Evolutionary conservation across 2,888 invertebrate species (phyloP).

Genomic region (Prosopocoilus inquinatus): DNA sequence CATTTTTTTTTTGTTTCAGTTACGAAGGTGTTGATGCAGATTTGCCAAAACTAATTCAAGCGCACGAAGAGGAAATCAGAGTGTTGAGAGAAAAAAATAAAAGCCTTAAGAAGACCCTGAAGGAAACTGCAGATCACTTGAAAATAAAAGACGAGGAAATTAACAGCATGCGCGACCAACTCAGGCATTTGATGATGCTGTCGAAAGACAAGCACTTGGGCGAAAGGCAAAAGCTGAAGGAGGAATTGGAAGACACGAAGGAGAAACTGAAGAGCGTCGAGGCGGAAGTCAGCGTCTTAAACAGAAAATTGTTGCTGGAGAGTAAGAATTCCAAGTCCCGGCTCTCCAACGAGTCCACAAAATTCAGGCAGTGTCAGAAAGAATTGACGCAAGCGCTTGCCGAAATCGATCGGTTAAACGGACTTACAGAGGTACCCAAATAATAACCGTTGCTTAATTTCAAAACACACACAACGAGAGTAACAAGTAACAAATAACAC

Average conservation of each 20-base stretch:
- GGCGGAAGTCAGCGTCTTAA: slow-evolving; percentile 63
- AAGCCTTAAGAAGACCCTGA: slow-evolving; percentile 62
- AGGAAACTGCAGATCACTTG: slow-evolving; percentile 61
- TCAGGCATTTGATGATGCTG: slow-evolving; percentile 67
- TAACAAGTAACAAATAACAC: not conserved
- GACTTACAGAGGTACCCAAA: slow-evolving; percentile 57
- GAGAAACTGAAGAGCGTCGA: slow-evolving; percentile 59
- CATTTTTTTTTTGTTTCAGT: slow-evolving; percentile 48
- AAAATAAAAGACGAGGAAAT: slow-evolving; percentile 71
- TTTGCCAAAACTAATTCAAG: slow-evolving; percentile 70
- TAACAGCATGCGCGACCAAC: slow-evolving; percentile 63
- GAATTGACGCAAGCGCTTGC: slow-evolving; percentile 62
- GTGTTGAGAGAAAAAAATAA: slow-evolving; percentile 69
- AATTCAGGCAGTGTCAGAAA: slow-evolving; percentile 67
- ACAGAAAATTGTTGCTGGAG: slow-evolving; percentile 69
- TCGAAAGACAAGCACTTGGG: slow-evolving; percentile 71
- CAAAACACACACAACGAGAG: slow-evolving; percentile 31
- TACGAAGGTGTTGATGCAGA: slow-evolving; percentile 79
- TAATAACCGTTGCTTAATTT: too few species aligned
- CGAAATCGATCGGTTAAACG: slow-evolving; percentile 62
- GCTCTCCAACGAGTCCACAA: slow-evolving; percentile 65
- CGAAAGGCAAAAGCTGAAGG: slow-evolving; percentile 71
- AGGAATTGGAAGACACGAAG: slow-evolving; percentile 59
- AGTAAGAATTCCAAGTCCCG: slow-evolving; percentile 73
- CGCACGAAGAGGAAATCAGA: slow-evolving; percentile 76